Evolutionary conservation across 2,113 vertebrate genomes (phyloP).

Genomic region (human): GRCh38 chr11:58544001-58544500

Average conservation of each 20-base stretch:
- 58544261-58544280: background rate
- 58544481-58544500: slow-evolving; percentile 18
- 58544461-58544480: background rate
- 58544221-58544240: background rate
- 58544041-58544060: background rate
- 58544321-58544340: background rate
- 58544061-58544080: background rate
- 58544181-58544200: background rate
- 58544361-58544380: background rate
- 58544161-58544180: background rate
- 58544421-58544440: background rate
- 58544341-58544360: background rate
- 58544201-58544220: background rate
- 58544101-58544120: background rate
- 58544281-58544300: background rate
- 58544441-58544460: background rate
- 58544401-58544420: background rate
- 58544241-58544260: background rate
- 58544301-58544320: background rate
- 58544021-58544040: background rate
- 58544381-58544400: background rate
- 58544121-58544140: background rate
- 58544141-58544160: background rate
- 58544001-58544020: background rate
- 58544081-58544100: background rate